Conservation (phyloP, 2,113 vertebrate species). For the Brachypteracias leptosomus region DNA sequence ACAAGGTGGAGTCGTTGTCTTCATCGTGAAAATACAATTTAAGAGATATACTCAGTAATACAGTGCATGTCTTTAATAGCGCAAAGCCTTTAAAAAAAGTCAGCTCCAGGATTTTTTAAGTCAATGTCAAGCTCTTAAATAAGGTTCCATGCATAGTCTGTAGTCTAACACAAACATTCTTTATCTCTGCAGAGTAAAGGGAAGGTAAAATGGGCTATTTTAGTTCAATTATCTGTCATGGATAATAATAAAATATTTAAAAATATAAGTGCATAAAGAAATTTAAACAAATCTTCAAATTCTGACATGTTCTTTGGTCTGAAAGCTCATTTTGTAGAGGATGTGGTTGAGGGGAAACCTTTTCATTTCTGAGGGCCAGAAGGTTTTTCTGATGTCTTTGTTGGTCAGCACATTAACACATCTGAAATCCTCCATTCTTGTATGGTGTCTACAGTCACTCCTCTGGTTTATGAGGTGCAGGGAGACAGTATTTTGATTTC, state of each 20-base stretch:
- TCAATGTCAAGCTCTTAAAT: not conserved
- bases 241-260: not conserved
- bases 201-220: not conserved
- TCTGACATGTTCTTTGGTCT: not conserved
- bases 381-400: not conserved
- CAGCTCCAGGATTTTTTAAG: not conserved
- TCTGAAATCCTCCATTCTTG: not conserved
- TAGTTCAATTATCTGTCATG: not conserved
- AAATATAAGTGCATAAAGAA: not conserved
- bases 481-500: not conserved
- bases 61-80: not conserved
- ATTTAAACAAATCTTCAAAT: not conserved
- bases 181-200: not conserved
- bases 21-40: not conserved
- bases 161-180: not conserved
- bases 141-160: fast-evolving
- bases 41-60: fast-evolving
- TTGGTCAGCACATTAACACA: not conserved
- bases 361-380: not conserved
- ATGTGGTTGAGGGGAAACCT: not conserved
- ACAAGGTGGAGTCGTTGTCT: conserved; percentile 58
- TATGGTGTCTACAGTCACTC: not conserved
- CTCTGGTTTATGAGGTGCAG: not conserved
- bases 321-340: not conserved
- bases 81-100: not conserved